These are phyloP conservation scores for Tanytarsus gracilentus DNA, from an alignment of 2,888 invertebrate species.

Conservation along the genomic window DNA sequence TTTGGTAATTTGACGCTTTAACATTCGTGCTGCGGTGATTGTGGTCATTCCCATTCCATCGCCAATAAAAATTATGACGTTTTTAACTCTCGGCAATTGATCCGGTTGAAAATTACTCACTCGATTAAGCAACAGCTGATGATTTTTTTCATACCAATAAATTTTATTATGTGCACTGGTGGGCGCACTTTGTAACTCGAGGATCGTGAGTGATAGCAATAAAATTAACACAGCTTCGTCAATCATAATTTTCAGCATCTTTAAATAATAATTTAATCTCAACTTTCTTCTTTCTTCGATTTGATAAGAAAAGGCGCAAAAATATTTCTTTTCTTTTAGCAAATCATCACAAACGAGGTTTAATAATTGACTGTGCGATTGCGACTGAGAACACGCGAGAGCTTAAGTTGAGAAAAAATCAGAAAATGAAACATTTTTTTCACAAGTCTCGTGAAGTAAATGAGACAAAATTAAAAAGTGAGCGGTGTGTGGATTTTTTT, in stretches of 20 bases:
- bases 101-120: neutral
- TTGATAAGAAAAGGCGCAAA: no score
- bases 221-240: neutral
- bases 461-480: no score
- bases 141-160: conserved; percentile 11
- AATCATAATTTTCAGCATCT: neutral
- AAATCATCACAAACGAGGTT: no score
- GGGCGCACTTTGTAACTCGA: neutral
- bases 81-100: conserved; percentile 8
- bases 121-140: neutral
- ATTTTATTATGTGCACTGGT: conserved; percentile 7
- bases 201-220: neutral
- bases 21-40: neutral
- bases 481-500: no score
- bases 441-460: no score
- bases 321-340: no score
- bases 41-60: conserved; percentile 17
- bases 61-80: conserved; percentile 17
- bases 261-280: no score
- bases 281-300: no score
- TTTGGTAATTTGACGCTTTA: neutral
- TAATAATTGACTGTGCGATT: no score
- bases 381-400: no score
- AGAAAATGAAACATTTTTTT: no score
- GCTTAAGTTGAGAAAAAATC: no score